A percentile compares a stretch with the other conserved stretches of the same genome.
phyloP scores from a whole-genome alignment of 2,113 vertebrate genomes.

The Amia ocellicauda region DNA sequence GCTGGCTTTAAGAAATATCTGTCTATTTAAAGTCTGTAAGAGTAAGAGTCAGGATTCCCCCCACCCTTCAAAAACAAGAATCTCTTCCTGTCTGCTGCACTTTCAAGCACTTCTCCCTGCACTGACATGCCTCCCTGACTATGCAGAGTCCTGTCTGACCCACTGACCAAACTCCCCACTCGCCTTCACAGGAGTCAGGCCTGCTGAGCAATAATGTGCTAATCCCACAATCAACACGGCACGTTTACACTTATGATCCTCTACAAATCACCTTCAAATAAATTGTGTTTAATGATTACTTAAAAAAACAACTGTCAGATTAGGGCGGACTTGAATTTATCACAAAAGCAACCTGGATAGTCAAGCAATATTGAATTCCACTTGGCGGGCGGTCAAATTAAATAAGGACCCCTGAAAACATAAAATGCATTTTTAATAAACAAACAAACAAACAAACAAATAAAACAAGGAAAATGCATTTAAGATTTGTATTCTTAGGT shows the following conservation, averaged over 20 bases:
- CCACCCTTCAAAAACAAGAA: not conserved
- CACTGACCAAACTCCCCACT: not conserved
- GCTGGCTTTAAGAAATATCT: not conserved
- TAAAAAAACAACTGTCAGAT: constrained; percentile 6
- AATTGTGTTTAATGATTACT: constrained; percentile 7
- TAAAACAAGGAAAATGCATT: too few relatives aligned
- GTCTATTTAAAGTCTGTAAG: too few relatives aligned
- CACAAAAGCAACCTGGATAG: not conserved
- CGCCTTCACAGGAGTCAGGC: not conserved
- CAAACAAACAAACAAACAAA: too few relatives aligned
- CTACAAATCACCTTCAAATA: not conserved
- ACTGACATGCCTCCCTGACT: not conserved
- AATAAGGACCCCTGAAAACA: too few relatives aligned
- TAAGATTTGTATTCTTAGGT: too few relatives aligned
- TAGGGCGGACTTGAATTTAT: constrained; percentile 2
- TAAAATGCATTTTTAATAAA: too few relatives aligned
- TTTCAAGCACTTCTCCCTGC: not conserved
- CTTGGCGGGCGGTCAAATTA: too few relatives aligned
- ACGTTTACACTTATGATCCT: not conserved
- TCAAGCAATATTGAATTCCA: not conserved
- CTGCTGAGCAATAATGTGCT: not conserved
- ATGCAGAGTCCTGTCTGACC: not conserved
- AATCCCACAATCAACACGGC: not conserved
- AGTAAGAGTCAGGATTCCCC: not conserved
- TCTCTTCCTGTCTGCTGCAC: not conserved